Percentiles rank a stretch among this genome's conserved stretches.
These are phyloP conservation scores for Miniopterus natalensis DNA, from an alignment of 2,113 vertebrate species.

Conservation along the genomic window DNA sequence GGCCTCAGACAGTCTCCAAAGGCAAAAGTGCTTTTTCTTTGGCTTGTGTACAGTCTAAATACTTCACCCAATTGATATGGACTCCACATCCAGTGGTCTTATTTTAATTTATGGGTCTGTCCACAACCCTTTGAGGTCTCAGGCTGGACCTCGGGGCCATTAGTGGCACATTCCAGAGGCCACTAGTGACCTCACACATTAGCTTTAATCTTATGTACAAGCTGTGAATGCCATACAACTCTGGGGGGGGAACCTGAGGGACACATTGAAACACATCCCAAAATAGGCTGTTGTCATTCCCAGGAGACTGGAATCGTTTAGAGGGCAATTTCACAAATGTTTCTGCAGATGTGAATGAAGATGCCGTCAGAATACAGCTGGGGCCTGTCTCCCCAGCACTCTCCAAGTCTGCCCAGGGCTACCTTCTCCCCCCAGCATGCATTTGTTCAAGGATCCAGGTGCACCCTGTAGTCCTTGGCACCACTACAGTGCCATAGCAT, in stretches of 20 bases:
- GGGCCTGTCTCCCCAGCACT: background rate
- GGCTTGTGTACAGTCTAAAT: slow-evolving; percentile 58
- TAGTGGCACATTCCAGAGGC: slow-evolving; percentile 39
- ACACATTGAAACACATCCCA: background rate
- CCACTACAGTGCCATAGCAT: rapidly evolving
- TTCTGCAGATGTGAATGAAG: background rate
- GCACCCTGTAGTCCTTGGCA: background rate
- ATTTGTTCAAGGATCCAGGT: background rate
- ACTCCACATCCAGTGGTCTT: slow-evolving; percentile 40
- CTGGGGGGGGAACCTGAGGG: background rate
- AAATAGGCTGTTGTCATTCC: slow-evolving; percentile 45
- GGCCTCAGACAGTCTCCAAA: slow-evolving; percentile 61
- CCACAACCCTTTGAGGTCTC: slow-evolving; percentile 42
- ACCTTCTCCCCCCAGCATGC: background rate
- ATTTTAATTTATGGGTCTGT: slow-evolving; percentile 51
- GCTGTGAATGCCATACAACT: background rate
- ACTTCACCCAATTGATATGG: slow-evolving; percentile 45
- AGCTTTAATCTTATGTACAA: slow-evolving; percentile 25
- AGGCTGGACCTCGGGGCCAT: background rate
- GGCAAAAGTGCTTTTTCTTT: slow-evolving; percentile 59
- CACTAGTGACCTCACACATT: background rate
- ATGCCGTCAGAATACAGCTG: background rate
- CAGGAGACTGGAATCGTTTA: background rate
- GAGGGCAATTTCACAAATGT: background rate
- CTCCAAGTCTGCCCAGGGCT: background rate